phyloP scores from a whole-genome alignment of 2,797 vertebrate species.

The Tangara arthus region DNA sequence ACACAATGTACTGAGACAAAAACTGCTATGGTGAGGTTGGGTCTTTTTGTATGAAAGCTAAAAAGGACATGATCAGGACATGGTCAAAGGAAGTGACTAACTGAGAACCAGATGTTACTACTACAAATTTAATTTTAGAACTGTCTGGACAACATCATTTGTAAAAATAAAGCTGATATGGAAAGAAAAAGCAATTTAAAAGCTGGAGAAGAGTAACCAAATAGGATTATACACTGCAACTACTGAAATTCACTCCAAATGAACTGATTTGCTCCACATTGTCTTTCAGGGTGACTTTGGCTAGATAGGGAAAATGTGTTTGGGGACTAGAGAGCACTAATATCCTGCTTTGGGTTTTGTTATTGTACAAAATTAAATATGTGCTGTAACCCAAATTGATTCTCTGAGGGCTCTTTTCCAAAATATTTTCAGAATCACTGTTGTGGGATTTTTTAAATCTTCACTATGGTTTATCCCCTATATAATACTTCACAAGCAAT shows the following conservation, averaged over 20 bases:
- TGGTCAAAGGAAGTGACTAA: constrained; percentile 8
- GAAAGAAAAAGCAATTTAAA: neutral
- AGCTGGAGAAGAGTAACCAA: neutral
- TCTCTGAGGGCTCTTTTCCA: constrained; percentile 16
- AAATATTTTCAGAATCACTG: constrained; percentile 58
- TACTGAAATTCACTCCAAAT: neutral
- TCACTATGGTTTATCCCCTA: neutral
- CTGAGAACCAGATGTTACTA: neutral
- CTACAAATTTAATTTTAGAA: constrained; percentile 31
- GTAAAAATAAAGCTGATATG: neutral
- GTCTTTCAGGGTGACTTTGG: constrained; percentile 54
- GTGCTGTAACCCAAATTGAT: neutral
- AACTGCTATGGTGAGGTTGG: neutral
- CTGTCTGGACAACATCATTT: neutral
- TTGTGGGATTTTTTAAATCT: constrained; percentile 30
- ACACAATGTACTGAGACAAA: neutral
- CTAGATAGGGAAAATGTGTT: neutral
- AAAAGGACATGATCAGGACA: neutral
- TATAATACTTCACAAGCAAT: neutral
- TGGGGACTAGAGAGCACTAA: neutral
- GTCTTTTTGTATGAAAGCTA: neutral
- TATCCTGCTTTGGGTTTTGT: constrained; percentile 26
- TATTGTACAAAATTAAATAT: constrained; percentile 35
- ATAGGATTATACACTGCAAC: neutral
- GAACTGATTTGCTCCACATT: neutral